A percentile compares a stretch with the other conserved stretches of the same genome.
Conservation (phyloP, 2,113 vertebrate species). For the Tyrannus savana region DNA sequence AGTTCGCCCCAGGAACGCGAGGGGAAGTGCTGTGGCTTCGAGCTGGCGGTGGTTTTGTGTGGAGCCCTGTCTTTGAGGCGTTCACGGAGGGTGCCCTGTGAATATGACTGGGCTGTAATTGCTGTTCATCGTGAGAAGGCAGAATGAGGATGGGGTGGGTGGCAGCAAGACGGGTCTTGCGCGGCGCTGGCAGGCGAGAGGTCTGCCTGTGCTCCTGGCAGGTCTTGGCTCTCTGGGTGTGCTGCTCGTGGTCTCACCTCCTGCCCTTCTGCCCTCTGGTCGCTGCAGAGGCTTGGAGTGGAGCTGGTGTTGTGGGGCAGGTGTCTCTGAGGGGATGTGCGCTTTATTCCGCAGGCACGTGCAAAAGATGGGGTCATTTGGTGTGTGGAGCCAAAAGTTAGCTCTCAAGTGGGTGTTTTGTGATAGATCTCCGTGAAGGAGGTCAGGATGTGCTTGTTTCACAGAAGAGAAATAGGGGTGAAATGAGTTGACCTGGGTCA, state of each 20-base stretch:
- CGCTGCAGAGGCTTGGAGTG: background rate
- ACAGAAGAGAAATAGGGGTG: background rate
- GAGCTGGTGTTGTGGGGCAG: background rate
- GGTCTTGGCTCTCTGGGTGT: background rate
- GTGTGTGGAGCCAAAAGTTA: fast-evolving
- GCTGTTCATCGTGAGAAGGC: background rate
- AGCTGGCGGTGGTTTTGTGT: background rate
- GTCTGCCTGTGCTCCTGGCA: background rate
- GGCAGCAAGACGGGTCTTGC: background rate
- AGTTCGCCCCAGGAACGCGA: background rate
- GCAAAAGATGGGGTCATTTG: fast-evolving
- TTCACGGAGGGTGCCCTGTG: background rate
- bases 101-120: background rate
- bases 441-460: fast-evolving
- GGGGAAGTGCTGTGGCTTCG: slow-evolving; percentile 1
- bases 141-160: background rate
- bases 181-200: fast-evolving
- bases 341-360: background rate
- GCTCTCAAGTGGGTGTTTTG: background rate
- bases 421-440: fast-evolving
- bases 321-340: background rate
- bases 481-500: background rate
- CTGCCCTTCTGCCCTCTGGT: background rate
- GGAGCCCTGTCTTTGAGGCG: background rate
- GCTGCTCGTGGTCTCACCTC: background rate